A percentile compares a stretch with the other conserved stretches of the same genome.
phyloP scores from a whole-genome alignment of 2,888 invertebrate genomes.

The Cryptocephalus primarius region DNA sequence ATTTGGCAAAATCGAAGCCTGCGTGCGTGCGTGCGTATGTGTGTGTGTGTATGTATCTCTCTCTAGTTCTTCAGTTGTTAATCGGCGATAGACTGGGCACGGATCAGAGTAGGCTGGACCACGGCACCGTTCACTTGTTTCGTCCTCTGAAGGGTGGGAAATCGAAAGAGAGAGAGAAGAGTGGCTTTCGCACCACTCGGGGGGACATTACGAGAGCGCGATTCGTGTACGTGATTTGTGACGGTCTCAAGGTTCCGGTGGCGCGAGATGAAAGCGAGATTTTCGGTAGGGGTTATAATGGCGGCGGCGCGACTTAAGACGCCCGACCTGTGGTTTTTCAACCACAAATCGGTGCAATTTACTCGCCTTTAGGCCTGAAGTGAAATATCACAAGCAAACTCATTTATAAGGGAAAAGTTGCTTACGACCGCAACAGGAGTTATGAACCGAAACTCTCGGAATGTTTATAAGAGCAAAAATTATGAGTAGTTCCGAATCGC shows the following conservation, averaged over 20 bases:
- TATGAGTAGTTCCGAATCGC: no score
- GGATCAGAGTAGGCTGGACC: conserved; percentile 21
- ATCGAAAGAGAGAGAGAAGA: conserved; percentile 6
- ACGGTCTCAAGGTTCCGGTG: conserved; percentile 8
- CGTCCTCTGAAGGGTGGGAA: conserved; percentile 4
- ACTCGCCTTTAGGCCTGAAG: no score
- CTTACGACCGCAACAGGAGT: no score
- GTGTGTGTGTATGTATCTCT: neutral
- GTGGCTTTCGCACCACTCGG: conserved; percentile 18
- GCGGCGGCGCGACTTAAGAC: no score
- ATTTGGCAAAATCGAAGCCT: conserved; percentile 11
- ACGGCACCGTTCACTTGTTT: conserved; percentile 27
- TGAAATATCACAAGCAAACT: no score
- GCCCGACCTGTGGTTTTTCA: no score
- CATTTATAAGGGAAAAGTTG: no score
- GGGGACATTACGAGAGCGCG: conserved; percentile 3
- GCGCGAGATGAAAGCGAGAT: conserved; percentile 4
- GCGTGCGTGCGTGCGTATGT: conserved; percentile 1
- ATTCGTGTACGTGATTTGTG: conserved; percentile 8
- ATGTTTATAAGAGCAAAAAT: no score
- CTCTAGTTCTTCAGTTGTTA: conserved; percentile 26
- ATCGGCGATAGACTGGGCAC: conserved; percentile 27
- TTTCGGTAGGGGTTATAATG: no score
- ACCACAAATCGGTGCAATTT: no score
- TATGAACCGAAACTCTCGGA: no score